These are phyloP conservation scores for Ophioderma brevispina DNA, from an alignment of 35 echinoderm and acorn worm genomes.

Conservation along the genomic window DNA sequence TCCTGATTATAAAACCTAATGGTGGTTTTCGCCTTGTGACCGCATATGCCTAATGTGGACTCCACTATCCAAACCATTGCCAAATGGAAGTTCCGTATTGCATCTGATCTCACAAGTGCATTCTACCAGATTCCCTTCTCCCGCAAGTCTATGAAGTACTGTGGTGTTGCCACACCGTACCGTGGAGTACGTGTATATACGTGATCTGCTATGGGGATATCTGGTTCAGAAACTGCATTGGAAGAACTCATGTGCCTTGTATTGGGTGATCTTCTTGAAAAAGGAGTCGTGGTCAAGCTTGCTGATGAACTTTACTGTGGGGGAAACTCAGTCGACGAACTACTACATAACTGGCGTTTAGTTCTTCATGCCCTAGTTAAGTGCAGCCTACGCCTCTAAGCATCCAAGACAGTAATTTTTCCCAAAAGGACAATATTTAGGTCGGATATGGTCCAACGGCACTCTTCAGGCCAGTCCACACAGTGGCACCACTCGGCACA, in stretches of 20 bases:
- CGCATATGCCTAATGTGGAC: background rate
- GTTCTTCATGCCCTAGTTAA: constrained; percentile 13
- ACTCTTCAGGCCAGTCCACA: too few species aligned
- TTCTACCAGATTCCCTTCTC: too few species aligned
- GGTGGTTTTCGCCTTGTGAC: background rate
- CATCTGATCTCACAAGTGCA: constrained; percentile 49
- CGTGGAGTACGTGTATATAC: constrained; percentile 61
- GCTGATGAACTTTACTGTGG: constrained; percentile 49
- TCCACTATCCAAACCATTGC: background rate
- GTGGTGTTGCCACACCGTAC: constrained; percentile 54
- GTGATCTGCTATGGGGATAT: constrained; percentile 62
- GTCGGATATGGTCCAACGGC: constrained; percentile 60
- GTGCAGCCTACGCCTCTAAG: constrained; percentile 19
- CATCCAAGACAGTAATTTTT: constrained; percentile 32
- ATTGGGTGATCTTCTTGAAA: constrained; percentile 60
- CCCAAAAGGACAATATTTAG: constrained; percentile 13
- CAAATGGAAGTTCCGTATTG: constrained; percentile 37
- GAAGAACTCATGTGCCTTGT: constrained; percentile 70
- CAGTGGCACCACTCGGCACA: constrained; percentile 31
- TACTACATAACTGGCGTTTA: constrained; percentile 21
- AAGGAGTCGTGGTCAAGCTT: too few species aligned
- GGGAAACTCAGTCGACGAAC: constrained; percentile 27
- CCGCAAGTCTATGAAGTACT: too few species aligned
- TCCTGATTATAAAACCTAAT: constrained; percentile 37
- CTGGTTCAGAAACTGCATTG: constrained; percentile 68